Percentiles rank a stretch among this genome's conserved stretches.
Evolutionary conservation across 2,797 vertebrate species (phyloP).

Genomic region (Pipistrellus nathusii): DNA sequence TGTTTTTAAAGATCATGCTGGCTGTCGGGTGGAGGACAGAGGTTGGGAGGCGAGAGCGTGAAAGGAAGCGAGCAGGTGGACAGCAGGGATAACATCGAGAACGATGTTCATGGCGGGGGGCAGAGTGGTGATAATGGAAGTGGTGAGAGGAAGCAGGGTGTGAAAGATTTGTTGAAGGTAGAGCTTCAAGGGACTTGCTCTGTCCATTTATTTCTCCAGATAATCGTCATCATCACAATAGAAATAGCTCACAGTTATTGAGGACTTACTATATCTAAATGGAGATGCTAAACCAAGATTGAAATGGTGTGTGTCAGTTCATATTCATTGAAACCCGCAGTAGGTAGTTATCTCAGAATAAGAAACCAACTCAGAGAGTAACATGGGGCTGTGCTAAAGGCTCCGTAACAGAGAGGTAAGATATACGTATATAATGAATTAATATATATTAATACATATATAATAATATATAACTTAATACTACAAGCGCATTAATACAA

Average conservation of each 20-base stretch:
- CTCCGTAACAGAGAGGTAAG: background rate
- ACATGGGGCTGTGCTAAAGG: background rate
- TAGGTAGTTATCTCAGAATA: background rate
- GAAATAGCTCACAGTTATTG: background rate
- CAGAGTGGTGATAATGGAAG: background rate
- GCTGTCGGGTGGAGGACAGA: background rate
- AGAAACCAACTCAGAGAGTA: background rate
- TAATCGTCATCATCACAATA: background rate
- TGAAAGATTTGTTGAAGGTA: background rate
- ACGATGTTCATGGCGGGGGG: background rate
- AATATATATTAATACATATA: too few species aligned
- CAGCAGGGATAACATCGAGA: rapidly evolving
- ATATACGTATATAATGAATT: background rate
- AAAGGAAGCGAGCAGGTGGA: too few species aligned
- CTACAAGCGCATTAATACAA: background rate
- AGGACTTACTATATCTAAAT: background rate
- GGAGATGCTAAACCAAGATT: background rate
- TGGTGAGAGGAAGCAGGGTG: background rate
- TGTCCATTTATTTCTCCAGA: background rate
- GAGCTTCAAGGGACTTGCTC: background rate
- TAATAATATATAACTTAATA: background rate
- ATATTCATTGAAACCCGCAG: background rate
- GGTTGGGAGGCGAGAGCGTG: background rate
- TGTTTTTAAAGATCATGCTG: background rate
- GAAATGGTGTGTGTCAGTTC: background rate